These are phyloP conservation scores for Ylistrum balloti DNA, from an alignment of 1,140 invertebrate species.

Conservation along the genomic window DNA sequence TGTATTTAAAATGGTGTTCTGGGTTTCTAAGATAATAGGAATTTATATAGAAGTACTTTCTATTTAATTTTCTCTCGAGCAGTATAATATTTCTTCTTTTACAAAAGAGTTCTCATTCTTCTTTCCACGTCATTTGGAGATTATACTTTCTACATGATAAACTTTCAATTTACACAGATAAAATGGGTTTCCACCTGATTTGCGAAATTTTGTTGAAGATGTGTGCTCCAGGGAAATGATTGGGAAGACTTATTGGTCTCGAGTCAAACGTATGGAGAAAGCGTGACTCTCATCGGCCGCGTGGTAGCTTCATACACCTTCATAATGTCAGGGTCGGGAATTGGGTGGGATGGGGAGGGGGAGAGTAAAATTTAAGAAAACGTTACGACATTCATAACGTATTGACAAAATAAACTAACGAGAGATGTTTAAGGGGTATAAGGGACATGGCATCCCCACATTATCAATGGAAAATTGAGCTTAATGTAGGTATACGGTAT, in stretches of 20 bases:
- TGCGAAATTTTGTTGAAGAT: constrained; percentile 21
- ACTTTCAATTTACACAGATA: constrained; percentile 40
- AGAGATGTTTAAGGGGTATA: too few species aligned
- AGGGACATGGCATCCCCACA: too few species aligned
- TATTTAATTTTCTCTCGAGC: background rate
- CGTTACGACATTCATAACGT: too few species aligned
- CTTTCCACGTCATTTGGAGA: constrained; percentile 7
- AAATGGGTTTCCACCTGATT: constrained; percentile 15
- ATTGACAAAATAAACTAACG: too few species aligned
- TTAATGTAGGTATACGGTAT: too few species aligned
- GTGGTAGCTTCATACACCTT: too few species aligned
- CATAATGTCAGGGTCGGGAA: too few species aligned
- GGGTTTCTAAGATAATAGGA: constrained; percentile 27
- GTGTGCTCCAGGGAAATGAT: background rate
- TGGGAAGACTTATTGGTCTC: background rate
- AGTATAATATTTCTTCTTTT: background rate
- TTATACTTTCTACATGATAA: constrained; percentile 12
- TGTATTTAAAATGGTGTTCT: background rate
- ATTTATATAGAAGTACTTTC: constrained; percentile 14
- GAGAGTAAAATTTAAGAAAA: too few species aligned
- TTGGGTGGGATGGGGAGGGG: too few species aligned
- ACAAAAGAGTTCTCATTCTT: constrained; percentile 3
- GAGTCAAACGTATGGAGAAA: too few species aligned
- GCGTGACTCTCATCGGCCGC: too few species aligned
- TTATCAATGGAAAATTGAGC: too few species aligned